Base-by-base conservation (phyloP, 2,113 vertebrate species). In the Chrysemys picta region DNA sequence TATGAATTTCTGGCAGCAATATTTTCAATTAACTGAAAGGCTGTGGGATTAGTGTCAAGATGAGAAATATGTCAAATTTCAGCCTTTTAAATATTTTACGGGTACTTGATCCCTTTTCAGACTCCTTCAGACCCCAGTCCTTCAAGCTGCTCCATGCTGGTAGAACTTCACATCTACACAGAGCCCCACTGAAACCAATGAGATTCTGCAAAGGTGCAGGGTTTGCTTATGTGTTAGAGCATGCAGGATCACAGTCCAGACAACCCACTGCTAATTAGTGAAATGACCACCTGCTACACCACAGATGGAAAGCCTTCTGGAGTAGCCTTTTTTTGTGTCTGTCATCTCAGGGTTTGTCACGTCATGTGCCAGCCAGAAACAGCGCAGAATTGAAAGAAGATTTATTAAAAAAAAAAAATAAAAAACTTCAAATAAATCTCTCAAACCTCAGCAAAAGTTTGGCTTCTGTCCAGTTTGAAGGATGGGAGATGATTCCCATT, bases 381-480 rank as follows among this genome's bases (percentile, higher is more conserved):
- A 49, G 12, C 8, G 16, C 50, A 25, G n/a, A 93, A 85, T 84
- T 94, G 31, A 16, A 72, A 17, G 80, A 21, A 87, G 16, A 42
- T 85, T 95, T 96, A 35, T 8, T 93, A 91, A 22, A 87, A 95
- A 97, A 19, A 92, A 93, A 89, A 42, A 91, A 85, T 8, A 1
- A 56, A 29, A 53, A 50, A 24, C 45, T 93, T 95, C 69, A 85
- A 94, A 96, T 88, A 35, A 45, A 5, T 80, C 90, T 91, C 16
- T 29, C 90, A 59, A 92, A 93, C n/a, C 42, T 88, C 50, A 42
- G 38, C 87, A 95, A 94, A 96, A 13, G 19, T 79, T 95, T 94
- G 8, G 1, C 22, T 97, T 7, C 56, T 81, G 31, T 82, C 50
- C 2, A 85, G 2, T 57, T 72, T 86, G 5, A 45, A 53, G 13